Percentiles rank a stretch among this genome's conserved stretches.
These are phyloP conservation scores for Stercorarius parasiticus DNA, from an alignment of 2,113 vertebrate genomes.

Conservation along the genomic window DNA sequence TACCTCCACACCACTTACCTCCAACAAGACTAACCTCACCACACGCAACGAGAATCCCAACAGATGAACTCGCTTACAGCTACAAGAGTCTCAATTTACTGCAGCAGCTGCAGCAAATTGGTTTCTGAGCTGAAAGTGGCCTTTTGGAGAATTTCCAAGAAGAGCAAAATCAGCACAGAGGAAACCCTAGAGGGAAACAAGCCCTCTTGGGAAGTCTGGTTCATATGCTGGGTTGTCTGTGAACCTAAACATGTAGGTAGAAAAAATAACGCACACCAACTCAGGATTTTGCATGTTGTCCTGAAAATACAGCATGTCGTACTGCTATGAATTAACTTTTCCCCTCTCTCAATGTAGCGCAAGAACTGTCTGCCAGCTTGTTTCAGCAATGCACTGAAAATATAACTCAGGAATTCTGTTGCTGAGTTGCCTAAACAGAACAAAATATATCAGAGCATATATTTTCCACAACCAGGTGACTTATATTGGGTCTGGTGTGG, in stretches of 20 bases:
- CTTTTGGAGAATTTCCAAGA: conserved; percentile 21
- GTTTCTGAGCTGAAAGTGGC: neutral
- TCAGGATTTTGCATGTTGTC: neutral
- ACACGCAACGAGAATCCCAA: neutral
- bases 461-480: neutral
- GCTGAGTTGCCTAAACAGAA: neutral
- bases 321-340: neutral
- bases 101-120: neutral
- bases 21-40: neutral
- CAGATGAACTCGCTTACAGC: neutral
- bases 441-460: neutral
- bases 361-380: neutral
- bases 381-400: neutral
- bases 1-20: neutral
- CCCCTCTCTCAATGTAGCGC: neutral
- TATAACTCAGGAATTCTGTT: neutral
- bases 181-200: neutral
- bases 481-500: neutral
- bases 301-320: neutral
- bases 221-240: neutral
- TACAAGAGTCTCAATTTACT: neutral
- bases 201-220: neutral
- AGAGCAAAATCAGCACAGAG: neutral
- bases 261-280: neutral
- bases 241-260: neutral